Conservation (phyloP, 1,140 invertebrate species). For the Drosophila navojoa region DNA sequence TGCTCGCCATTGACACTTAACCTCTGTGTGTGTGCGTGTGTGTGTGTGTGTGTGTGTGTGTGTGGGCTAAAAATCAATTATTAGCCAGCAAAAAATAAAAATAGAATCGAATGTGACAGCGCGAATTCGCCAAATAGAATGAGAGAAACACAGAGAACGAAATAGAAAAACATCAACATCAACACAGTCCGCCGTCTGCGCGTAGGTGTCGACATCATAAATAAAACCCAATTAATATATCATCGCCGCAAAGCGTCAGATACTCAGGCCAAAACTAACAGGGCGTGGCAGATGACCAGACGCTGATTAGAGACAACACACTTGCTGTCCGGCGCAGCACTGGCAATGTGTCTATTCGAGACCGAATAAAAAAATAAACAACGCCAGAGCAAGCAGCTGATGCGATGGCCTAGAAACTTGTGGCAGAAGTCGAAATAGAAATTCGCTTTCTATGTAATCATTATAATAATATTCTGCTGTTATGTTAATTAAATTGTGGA, state of each 20-base stretch:
- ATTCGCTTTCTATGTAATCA: not conserved
- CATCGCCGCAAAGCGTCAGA: constrained; percentile 53
- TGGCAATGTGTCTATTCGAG: constrained; percentile 52
- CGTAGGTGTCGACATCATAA: constrained; percentile 52
- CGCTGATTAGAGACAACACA: not conserved
- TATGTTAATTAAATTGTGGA: too few relatives aligned
- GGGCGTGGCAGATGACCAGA: not conserved
- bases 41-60: not conserved
- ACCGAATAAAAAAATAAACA: constrained; percentile 25
- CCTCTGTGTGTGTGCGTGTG: not conserved
- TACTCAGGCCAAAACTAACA: constrained; percentile 27
- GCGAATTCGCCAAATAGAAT: constrained; percentile 8
- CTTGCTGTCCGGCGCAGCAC: not conserved
- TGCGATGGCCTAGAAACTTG: not conserved
- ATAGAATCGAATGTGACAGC: not conserved
- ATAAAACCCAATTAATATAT: constrained; percentile 82
- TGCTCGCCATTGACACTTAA: constrained; percentile 12
- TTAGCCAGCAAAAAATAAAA: constrained; percentile 15
- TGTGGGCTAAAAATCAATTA: constrained; percentile 17
- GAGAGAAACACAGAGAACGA: constrained; percentile 7
- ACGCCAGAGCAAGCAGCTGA: not conserved
- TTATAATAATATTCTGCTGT: not conserved
- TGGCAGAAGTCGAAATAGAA: not conserved
- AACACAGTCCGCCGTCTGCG: not conserved
- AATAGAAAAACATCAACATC: not conserved